Conservation (phyloP, 35 echinoderm and acorn worm genomes). For the Lytechinus variegatus region DNA sequence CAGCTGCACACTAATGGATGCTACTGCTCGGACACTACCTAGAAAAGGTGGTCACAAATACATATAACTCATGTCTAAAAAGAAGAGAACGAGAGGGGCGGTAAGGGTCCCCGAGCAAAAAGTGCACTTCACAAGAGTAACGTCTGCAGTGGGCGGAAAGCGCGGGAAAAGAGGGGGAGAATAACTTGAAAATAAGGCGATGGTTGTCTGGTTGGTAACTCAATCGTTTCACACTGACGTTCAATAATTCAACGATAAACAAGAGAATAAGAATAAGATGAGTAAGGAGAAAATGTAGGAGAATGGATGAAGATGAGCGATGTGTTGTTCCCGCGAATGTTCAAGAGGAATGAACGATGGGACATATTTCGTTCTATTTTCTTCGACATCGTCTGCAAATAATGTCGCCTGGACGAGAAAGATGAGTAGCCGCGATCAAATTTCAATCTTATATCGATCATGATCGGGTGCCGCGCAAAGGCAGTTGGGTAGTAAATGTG, state of each 20-base stretch:
- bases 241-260: conserved; percentile 2
- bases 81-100: background rate
- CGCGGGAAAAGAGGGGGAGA: background rate
- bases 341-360: conserved; percentile 6
- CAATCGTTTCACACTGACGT: background rate
- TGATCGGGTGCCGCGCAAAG: background rate
- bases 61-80: background rate
- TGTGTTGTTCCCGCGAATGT: background rate
- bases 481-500: background rate
- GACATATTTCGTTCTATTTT: background rate
- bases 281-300: background rate
- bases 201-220: background rate
- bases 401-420: background rate
- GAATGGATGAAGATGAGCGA: background rate
- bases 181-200: background rate
- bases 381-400: background rate
- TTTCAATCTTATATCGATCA: conserved; percentile 20
- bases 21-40: background rate
- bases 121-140: background rate
- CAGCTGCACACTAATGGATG: background rate
- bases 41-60: background rate
- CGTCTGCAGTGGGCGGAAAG: background rate
- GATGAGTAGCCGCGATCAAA: conserved; percentile 1
- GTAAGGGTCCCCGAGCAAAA: background rate
- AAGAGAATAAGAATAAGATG: background rate